Evolutionary conservation across 2,888 invertebrate genomes (phyloP).

Genomic region (Exephanes ischioxanthus): DNA sequence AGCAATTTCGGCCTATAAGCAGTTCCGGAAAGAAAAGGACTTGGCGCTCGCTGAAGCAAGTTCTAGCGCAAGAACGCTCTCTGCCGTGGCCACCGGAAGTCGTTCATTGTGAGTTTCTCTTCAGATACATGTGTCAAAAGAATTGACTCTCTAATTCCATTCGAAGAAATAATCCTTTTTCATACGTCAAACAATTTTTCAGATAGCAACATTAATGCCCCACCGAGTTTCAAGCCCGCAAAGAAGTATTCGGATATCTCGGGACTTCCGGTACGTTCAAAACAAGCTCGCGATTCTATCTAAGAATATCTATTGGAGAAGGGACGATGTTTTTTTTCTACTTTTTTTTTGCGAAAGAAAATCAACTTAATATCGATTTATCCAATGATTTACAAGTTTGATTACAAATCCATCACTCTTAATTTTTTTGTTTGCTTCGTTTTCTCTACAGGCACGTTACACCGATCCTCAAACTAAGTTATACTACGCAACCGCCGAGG

Average conservation of each 20-base stretch:
- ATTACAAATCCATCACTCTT: constrained; percentile 44
- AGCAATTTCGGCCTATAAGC: constrained; percentile 81
- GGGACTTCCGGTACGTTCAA: constrained; percentile 89
- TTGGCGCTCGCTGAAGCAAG: constrained; percentile 96
- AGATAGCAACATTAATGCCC: constrained; percentile 96
- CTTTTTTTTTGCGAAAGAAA: not conserved
- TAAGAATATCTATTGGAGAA: constrained; percentile 33
- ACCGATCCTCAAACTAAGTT: constrained; percentile 96
- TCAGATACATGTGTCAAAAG: too few species aligned
- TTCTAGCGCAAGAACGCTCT: constrained; percentile 91
- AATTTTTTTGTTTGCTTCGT: constrained; percentile 21
- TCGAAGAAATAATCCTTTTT: constrained; percentile 67
- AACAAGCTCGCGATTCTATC: constrained; percentile 22
- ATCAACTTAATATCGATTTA: constrained; percentile 52
- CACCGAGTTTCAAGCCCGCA: constrained; percentile 95
- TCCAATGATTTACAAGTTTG: constrained; percentile 51
- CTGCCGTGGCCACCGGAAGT: constrained; percentile 92
- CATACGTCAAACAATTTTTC: constrained; percentile 56
- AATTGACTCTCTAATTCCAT: not conserved
- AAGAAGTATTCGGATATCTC: constrained; percentile 98
- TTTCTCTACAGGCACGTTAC: constrained; percentile 89
- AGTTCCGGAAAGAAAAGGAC: constrained; percentile 89
- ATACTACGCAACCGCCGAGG: constrained; percentile 93
- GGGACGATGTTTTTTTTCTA: not conserved
- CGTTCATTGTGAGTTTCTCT: constrained; percentile 89